Percentiles rank a stretch among this genome's conserved stretches.
phyloP scores from a whole-genome alignment of 2,113 vertebrate genomes.

The Ptilonorhynchus violaceus region DNA sequence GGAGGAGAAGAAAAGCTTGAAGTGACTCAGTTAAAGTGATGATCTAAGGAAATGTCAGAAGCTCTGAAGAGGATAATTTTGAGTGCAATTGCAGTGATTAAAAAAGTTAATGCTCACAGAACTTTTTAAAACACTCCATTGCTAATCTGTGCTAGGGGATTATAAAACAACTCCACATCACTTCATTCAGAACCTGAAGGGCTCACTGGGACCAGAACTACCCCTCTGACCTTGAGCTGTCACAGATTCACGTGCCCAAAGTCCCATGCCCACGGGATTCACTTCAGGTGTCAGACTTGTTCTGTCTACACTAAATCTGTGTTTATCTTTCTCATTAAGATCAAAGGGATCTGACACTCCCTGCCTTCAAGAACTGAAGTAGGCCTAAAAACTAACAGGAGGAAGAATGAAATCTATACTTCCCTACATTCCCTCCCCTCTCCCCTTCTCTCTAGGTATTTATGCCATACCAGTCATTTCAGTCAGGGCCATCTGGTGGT shows the following conservation, averaged over 20 bases:
- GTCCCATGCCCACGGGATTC: not conserved
- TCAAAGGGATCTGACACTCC: not conserved
- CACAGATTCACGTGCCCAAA: rapidly evolving
- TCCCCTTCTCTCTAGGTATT: not conserved
- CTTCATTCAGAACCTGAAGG: not conserved
- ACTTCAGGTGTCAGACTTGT: not conserved
- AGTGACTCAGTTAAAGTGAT: not conserved
- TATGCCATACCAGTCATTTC: not conserved
- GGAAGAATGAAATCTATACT: not conserved
- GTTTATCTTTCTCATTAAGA: not conserved
- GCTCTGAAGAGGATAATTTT: not conserved
- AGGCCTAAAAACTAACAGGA: not conserved
- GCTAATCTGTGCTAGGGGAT: not conserved
- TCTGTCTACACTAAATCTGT: not conserved
- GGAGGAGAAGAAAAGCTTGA: not conserved
- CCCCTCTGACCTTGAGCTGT: no score
- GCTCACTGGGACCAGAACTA: not conserved
- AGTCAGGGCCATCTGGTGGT: not conserved
- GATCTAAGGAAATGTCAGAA: not conserved
- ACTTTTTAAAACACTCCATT: not conserved
- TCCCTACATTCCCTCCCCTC: not conserved
- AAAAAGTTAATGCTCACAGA: not conserved
- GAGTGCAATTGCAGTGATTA: not conserved
- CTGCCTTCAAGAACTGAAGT: not conserved
- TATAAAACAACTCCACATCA: not conserved